Percentiles rank a stretch among this genome's conserved stretches.
These are phyloP conservation scores for Thamnophis sirtalis DNA, from an alignment of 2,113 vertebrate genomes.

Conservation along the genomic window DNA sequence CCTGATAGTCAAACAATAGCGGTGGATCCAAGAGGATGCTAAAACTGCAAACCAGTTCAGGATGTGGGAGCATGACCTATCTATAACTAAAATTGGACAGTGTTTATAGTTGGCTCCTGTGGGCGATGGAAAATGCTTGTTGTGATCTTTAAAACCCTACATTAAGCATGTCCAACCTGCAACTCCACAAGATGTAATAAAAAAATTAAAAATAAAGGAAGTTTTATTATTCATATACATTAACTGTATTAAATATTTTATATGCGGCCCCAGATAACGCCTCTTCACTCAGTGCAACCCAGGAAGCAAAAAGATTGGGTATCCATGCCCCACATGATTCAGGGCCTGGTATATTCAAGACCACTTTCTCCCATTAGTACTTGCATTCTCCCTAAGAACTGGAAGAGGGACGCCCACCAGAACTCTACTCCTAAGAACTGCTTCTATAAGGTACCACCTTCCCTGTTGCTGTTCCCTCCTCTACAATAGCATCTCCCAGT, in stretches of 20 bases:
- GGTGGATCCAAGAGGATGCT: background rate
- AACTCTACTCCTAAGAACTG: background rate
- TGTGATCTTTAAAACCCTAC: background rate
- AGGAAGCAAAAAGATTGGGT: background rate
- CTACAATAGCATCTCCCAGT: background rate
- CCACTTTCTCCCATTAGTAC: background rate
- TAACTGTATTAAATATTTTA: background rate
- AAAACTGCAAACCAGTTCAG: background rate
- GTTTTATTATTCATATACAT: background rate
- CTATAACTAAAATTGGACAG: background rate
- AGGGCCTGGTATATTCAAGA: background rate
- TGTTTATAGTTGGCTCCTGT: background rate
- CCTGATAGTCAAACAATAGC: background rate
- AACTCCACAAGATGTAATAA: background rate
- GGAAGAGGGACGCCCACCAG: background rate
- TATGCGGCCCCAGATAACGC: background rate
- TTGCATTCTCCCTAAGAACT: background rate
- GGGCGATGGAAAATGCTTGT: background rate
- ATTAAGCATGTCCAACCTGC: background rate
- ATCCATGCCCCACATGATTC: background rate
- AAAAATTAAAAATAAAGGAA: background rate
- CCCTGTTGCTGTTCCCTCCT: background rate
- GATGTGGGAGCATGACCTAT: background rate
- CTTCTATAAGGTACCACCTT: background rate
- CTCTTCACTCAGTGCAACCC: background rate